Conservation (phyloP, 2,113 vertebrate genomes). For the Helogale parvula region DNA sequence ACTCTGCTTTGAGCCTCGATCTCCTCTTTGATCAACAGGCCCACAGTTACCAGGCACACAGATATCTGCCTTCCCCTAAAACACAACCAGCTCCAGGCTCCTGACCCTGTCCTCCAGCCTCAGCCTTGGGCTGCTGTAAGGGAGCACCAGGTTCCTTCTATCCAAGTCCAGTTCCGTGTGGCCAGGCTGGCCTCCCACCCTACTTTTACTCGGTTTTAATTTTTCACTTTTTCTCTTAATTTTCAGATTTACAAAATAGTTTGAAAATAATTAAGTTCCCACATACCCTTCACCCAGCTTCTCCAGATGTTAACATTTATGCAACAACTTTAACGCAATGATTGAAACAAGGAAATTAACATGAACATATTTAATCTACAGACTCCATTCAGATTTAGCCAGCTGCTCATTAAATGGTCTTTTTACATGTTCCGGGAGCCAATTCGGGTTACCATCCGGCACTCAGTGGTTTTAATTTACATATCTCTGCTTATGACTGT, state of each 20-base stretch:
- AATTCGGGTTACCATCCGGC: neutral
- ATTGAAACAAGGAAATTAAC: neutral
- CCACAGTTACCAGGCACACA: neutral
- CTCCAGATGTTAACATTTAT: neutral
- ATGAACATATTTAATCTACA: neutral
- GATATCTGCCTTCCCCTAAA: neutral
- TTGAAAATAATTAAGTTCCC: neutral
- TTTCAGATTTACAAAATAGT: neutral
- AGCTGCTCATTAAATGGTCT: neutral
- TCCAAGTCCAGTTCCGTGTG: neutral
- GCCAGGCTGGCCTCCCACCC: neutral
- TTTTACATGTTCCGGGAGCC: neutral
- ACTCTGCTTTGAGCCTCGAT: neutral
- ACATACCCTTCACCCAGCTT: neutral
- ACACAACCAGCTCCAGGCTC: neutral
- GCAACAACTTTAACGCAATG: neutral
- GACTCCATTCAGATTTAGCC: neutral
- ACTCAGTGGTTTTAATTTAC: neutral
- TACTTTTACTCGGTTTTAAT: neutral
- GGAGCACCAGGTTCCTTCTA: neutral
- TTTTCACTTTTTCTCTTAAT: conserved; percentile 6
- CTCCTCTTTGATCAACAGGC: neutral
- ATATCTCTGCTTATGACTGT: neutral
- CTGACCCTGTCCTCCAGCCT: neutral
- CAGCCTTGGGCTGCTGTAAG: neutral